Evolutionary conservation across 1,140 invertebrate genomes (phyloP).

Genomic region (Mycetomoellerius zeteki): DNA sequence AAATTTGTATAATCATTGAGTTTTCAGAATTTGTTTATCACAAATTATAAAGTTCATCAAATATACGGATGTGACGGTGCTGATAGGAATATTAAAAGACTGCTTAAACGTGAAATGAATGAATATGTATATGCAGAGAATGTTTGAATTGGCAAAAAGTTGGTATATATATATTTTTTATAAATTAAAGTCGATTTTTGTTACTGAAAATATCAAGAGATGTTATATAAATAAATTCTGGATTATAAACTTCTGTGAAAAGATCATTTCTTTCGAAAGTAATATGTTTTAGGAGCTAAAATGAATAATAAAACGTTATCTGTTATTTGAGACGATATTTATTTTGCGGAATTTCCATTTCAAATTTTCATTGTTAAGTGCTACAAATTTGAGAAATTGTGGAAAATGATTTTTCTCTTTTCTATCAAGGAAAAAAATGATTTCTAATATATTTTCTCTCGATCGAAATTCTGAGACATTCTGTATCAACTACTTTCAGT

Average conservation of each 20-base stretch:
- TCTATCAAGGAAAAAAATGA: slow-evolving; percentile 9
- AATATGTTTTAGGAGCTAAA: not conserved
- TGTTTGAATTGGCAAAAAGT: slow-evolving; percentile 2
- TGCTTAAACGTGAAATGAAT: slow-evolving; percentile 22
- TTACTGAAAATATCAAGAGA: not conserved
- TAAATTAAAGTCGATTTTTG: not conserved
- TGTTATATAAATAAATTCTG: not conserved
- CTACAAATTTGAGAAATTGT: not conserved
- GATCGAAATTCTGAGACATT: not conserved
- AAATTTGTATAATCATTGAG: slow-evolving; percentile 54
- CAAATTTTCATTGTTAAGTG: not conserved
- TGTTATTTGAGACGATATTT: not conserved
- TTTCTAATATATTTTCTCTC: not conserved
- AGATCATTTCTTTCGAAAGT: not conserved
- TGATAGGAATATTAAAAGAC: slow-evolving; percentile 27
- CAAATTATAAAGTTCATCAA: slow-evolving; percentile 54
- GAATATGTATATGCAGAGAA: not conserved
- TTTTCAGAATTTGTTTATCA: slow-evolving; percentile 53
- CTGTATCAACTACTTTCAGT: not conserved
- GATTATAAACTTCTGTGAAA: not conserved
- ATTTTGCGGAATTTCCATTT: slow-evolving; percentile 3
- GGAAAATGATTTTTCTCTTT: slow-evolving; percentile 29
- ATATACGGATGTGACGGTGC: slow-evolving; percentile 2
- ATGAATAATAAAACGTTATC: not conserved
- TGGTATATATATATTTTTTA: not conserved